These are phyloP conservation scores for Zaprionus taronus DNA, from an alignment of 1,140 invertebrate genomes.

Conservation along the genomic window DNA sequence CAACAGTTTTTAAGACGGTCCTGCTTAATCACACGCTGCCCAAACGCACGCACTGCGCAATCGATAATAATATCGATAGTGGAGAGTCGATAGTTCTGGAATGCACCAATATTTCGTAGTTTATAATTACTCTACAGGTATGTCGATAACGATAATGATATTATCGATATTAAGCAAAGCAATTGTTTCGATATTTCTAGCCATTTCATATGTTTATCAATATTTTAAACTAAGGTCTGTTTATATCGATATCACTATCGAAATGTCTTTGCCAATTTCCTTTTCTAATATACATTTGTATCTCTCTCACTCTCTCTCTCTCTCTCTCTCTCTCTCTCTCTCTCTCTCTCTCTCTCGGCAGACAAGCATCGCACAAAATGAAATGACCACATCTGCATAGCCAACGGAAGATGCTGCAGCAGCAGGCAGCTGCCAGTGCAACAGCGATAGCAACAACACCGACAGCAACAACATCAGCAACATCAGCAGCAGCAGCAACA, in stretches of 20 bases:
- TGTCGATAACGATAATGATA: too few relatives aligned
- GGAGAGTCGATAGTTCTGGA: too few relatives aligned
- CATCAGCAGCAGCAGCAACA: constrained; percentile 20
- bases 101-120: too few relatives aligned
- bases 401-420: constrained; percentile 67
- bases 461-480: constrained; percentile 26
- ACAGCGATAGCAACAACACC: constrained; percentile 15
- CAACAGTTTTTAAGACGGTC: constrained; percentile 1
- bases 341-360: not conserved
- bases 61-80: not conserved
- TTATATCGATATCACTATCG: too few relatives aligned
- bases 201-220: too few relatives aligned
- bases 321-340: not conserved
- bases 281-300: too few relatives aligned
- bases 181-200: too few relatives aligned
- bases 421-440: constrained; percentile 59
- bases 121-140: too few relatives aligned
- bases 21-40: not conserved
- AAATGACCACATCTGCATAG: constrained; percentile 57
- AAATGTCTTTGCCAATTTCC: not conserved
- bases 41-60: not conserved
- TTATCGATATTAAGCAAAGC: too few relatives aligned
- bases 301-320: not conserved
- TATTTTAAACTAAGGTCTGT: too few relatives aligned
- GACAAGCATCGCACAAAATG: constrained; percentile 45